Conservation (phyloP, 2,797 vertebrate genomes). For the Decapterus maruadsi region DNA sequence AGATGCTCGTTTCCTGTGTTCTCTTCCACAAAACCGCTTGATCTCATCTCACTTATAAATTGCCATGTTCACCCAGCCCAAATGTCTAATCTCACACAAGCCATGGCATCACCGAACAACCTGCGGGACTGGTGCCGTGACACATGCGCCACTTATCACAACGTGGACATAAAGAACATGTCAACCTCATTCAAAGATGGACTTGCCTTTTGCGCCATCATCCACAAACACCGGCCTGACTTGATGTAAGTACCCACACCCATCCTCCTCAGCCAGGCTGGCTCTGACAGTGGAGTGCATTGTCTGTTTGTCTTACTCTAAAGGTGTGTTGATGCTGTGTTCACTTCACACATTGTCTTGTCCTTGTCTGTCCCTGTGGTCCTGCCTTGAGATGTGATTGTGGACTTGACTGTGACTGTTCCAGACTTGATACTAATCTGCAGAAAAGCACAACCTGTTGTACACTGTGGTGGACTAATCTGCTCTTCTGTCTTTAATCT, state of each 20-base stretch:
- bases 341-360: background rate
- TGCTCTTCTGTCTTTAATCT: constrained; percentile 46
- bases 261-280: background rate
- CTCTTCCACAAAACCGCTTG: background rate
- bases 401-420: background rate
- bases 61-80: constrained; percentile 14
- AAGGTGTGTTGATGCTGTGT: background rate
- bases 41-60: background rate
- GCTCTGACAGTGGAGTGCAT: background rate
- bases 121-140: constrained; percentile 85
- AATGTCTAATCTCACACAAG: constrained; percentile 1
- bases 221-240: constrained; percentile 90
- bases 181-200: constrained; percentile 91
- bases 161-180: constrained; percentile 88
- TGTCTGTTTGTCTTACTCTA: no score
- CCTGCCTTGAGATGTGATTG: background rate
- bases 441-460: constrained; percentile 23
- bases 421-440: constrained; percentile 46
- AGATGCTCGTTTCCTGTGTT: constrained; percentile 62
- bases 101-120: constrained; percentile 51
- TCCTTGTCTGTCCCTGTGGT: no score
- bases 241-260: constrained; percentile 86
- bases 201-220: constrained; percentile 91
- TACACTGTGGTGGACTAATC: constrained; percentile 40
- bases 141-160: constrained; percentile 85